phyloP scores from a whole-genome alignment of 2,113 vertebrate species.

The Microcebus jonahi region DNA sequence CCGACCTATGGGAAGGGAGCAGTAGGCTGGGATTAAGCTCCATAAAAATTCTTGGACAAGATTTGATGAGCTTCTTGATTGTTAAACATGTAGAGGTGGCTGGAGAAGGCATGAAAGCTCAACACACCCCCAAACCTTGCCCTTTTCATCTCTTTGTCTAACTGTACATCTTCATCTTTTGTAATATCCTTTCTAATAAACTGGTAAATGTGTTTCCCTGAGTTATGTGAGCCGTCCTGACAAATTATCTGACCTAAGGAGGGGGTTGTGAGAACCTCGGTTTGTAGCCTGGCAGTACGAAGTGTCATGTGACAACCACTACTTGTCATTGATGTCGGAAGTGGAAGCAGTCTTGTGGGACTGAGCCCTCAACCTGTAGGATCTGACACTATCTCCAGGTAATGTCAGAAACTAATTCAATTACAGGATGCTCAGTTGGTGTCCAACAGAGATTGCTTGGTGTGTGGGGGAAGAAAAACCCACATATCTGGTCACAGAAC shows the following conservation, averaged over 20 bases:
- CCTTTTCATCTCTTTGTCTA: neutral
- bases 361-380: neutral
- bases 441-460: neutral
- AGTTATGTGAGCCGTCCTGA: neutral
- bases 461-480: neutral
- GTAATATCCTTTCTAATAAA: neutral
- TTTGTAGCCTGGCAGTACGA: neutral
- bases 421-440: neutral
- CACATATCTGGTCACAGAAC: neutral
- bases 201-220: neutral
- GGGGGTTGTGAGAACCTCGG: neutral
- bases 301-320: neutral
- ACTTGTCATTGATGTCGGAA: neutral
- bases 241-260: neutral
- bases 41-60: neutral
- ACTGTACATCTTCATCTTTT: neutral
- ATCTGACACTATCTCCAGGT: neutral
- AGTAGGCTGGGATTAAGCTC: neutral
- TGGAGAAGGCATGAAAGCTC: neutral
- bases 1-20: neutral
- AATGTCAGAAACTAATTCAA: too few species aligned
- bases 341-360: neutral
- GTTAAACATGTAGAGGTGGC: neutral
- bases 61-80: neutral
- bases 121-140: neutral